A percentile compares a stretch with the other conserved stretches of the same genome.
These are phyloP conservation scores for Callipepla californica DNA, from an alignment of 2,113 vertebrate genomes.

Conservation along the genomic window DNA sequence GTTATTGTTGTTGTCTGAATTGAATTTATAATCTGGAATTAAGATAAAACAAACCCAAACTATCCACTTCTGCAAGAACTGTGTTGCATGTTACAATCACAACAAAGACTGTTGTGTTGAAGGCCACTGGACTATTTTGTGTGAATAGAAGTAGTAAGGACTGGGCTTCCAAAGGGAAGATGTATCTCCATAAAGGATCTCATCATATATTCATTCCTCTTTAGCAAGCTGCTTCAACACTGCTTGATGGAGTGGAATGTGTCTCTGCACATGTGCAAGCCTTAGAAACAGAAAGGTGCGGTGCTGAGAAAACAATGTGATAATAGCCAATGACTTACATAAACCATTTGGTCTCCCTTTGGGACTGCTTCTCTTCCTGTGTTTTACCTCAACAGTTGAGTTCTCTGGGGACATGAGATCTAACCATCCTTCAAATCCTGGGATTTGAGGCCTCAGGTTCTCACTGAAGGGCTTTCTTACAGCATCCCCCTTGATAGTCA, in stretches of 20 bases:
- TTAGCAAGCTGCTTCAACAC: neutral
- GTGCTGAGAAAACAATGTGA: neutral
- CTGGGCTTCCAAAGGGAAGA: neutral
- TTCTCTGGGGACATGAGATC: rapidly evolving
- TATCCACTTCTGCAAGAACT: neutral
- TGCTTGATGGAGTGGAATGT: neutral
- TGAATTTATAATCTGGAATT: neutral
- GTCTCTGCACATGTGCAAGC: rapidly evolving
- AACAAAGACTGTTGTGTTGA: neutral
- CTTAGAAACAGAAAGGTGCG: neutral
- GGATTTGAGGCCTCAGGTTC: neutral
- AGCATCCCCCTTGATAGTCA: rapidly evolving
- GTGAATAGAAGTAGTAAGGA: neutral
- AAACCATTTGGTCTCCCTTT: neutral
- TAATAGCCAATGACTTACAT: neutral
- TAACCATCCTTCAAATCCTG: neutral
- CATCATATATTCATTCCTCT: neutral
- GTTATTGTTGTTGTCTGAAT: neutral
- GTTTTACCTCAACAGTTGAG: slow-evolving; percentile 13
- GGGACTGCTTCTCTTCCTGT: neutral
- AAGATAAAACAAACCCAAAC: neutral
- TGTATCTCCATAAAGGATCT: neutral
- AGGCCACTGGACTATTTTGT: neutral
- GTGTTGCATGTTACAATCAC: neutral
- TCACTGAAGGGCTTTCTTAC: neutral